Percentiles rank a stretch among this genome's conserved stretches.
phyloP scores from a whole-genome alignment of 2,797 vertebrate species.

The Hapalemur alaotrensis region DNA sequence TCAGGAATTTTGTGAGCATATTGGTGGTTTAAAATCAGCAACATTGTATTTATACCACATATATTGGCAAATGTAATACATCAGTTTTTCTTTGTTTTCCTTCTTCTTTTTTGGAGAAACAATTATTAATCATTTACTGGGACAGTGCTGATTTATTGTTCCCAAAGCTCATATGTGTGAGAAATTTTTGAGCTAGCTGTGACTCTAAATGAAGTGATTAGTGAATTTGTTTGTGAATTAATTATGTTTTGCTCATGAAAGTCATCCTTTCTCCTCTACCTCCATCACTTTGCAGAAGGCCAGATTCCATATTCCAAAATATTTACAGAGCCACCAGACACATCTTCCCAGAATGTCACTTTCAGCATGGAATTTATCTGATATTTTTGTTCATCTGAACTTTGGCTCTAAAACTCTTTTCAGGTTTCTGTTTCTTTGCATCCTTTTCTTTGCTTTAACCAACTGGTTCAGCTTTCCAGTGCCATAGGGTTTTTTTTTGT shows the following conservation, averaged over 20 bases:
- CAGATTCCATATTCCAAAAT: neutral
- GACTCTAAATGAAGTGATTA: neutral
- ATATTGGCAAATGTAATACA: neutral
- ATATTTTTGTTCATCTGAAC: neutral
- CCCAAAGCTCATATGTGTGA: neutral
- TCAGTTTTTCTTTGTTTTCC: neutral
- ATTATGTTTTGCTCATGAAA: neutral
- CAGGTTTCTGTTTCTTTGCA: neutral
- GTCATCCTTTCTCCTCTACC: neutral
- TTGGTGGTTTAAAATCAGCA: neutral
- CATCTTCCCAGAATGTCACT: neutral
- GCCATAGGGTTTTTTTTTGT: neutral
- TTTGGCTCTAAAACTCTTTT: neutral
- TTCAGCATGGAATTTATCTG: neutral
- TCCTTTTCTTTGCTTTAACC: neutral
- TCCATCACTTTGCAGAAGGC: neutral
- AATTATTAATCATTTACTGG: neutral
- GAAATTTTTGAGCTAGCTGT: neutral
- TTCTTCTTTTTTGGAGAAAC: neutral
- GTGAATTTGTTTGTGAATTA: neutral
- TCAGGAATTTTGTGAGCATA: neutral
- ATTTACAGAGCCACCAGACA: neutral
- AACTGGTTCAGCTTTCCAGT: neutral
- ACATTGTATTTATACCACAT: neutral
- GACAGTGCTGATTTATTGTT: neutral